These are phyloP conservation scores for Acromyrmex heyeri DNA, from an alignment of 1,140 invertebrate genomes.

Conservation along the genomic window DNA sequence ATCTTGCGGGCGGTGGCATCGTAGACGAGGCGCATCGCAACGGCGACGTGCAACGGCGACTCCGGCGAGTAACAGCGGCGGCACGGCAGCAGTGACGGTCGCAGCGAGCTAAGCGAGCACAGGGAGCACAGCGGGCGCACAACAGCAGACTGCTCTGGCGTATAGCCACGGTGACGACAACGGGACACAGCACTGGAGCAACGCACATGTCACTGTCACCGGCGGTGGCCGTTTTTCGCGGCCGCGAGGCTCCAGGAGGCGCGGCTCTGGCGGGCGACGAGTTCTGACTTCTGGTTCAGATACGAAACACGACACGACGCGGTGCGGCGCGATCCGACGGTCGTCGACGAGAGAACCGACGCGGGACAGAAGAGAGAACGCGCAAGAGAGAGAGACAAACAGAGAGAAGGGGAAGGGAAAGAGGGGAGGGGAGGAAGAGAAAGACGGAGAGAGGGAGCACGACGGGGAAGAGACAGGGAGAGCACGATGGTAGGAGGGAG, in stretches of 20 bases:
- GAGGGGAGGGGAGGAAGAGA: not conserved
- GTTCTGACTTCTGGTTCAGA: no score
- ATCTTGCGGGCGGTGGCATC: conserved; percentile 55
- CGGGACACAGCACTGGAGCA: conserved; percentile 53
- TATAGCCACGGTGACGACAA: conserved; percentile 29
- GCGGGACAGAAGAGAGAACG: conserved; percentile 29
- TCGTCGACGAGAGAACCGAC: conserved; percentile 46
- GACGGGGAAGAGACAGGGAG: conserved; percentile 52
- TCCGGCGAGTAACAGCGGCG: conserved; percentile 36
- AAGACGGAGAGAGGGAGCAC: not conserved
- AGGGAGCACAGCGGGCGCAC: conserved; percentile 37
- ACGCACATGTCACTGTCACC: conserved; percentile 75
- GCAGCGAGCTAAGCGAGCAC: conserved; percentile 39
- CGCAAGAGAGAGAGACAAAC: not conserved
- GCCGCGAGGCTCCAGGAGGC: conserved; percentile 63
- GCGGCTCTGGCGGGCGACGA: conserved; percentile 10
- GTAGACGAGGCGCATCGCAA: conserved; percentile 51
- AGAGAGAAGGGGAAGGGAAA: not conserved
- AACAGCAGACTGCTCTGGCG: conserved; percentile 1
- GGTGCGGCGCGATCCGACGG: conserved; percentile 42
- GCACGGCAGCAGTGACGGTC: conserved; percentile 68
- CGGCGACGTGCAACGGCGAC: not conserved
- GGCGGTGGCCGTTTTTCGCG: conserved; percentile 17
- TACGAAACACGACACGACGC: conserved; percentile 16
- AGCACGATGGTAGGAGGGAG: conserved; percentile 48